A percentile compares a stretch with the other conserved stretches of the same genome.
Evolutionary conservation across 1,140 invertebrate genomes (phyloP).

Genomic region (Drosophila murphyi): DNA sequence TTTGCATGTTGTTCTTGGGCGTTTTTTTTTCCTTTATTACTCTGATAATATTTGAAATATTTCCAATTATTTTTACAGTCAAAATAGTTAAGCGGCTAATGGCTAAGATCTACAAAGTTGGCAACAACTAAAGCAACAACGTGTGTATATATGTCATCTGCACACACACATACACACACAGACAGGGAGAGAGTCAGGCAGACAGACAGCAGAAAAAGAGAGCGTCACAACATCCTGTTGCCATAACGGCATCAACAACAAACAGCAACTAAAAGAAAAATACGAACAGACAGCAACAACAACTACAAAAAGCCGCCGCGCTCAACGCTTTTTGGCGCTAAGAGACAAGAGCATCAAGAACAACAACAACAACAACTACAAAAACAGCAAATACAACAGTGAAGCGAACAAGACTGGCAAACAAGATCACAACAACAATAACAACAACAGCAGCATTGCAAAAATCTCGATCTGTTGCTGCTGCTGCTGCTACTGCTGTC

Average conservation of each 20-base stretch:
- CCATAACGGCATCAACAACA: conserved; percentile 47
- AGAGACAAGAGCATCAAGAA: not conserved
- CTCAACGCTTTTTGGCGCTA: conserved; percentile 1
- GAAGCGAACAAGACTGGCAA: too few relatives aligned
- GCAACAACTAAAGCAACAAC: too few relatives aligned
- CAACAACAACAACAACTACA: conserved; percentile 10
- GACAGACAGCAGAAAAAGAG: not conserved
- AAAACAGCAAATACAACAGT: not conserved
- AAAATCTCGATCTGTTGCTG: conserved; percentile 32
- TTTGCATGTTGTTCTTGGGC: too few relatives aligned
- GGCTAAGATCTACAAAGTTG: too few relatives aligned
- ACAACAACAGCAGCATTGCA: conserved; percentile 28
- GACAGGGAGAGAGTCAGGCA: too few relatives aligned
- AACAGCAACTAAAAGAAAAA: conserved; percentile 11
- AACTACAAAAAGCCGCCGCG: not conserved
- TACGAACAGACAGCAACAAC: conserved; percentile 8
- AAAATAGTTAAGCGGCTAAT: too few relatives aligned
- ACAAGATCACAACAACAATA: not conserved
- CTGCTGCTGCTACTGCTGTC: conserved; percentile 3
- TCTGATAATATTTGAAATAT: too few relatives aligned
- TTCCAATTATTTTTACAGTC: too few relatives aligned
- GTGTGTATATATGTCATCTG: too few relatives aligned
- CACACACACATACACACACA: too few relatives aligned
- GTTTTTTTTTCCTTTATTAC: too few relatives aligned
- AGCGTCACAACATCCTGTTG: conserved; percentile 53